These are phyloP conservation scores for Scolopax bukidnonensis DNA, from an alignment of 2,797 vertebrate species.

Conservation along the genomic window DNA sequence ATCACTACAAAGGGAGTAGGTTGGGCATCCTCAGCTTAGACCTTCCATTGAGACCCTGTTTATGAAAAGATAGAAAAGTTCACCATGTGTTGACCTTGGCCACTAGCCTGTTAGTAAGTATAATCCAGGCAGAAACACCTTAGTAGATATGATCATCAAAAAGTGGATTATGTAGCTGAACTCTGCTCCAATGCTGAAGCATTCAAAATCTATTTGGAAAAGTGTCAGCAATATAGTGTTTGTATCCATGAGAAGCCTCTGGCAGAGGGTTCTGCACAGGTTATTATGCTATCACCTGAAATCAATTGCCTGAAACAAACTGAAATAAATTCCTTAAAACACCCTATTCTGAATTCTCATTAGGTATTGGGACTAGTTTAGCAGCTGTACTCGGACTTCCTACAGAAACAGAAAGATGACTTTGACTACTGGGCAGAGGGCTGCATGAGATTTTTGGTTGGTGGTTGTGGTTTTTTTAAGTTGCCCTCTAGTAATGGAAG, in stretches of 20 bases:
- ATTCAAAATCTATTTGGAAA: conserved; percentile 54
- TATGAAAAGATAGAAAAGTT: conserved; percentile 6
- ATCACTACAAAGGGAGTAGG: background rate
- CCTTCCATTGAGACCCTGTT: background rate
- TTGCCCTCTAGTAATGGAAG: background rate
- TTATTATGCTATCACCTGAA: conserved; percentile 49
- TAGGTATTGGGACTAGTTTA: background rate
- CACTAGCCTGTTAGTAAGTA: background rate
- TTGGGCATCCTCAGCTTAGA: background rate
- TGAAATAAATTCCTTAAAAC: conserved; percentile 22
- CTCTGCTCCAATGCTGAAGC: conserved; percentile 3
- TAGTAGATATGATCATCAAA: conserved; percentile 50
- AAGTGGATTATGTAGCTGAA: conserved; percentile 51
- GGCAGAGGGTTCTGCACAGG: background rate
- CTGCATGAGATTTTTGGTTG: background rate
- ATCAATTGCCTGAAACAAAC: conserved; percentile 43
- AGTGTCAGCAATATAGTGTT: conserved; percentile 15
- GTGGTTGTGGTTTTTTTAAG: background rate
- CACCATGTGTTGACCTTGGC: background rate
- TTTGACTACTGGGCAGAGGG: background rate
- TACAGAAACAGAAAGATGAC: background rate
- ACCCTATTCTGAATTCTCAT: background rate
- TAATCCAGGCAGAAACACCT: conserved; percentile 11
- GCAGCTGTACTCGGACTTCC: background rate
- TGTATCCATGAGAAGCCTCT: background rate